Conservation (phyloP, 2,888 invertebrate species). For the Eupelmus urozonus region DNA sequence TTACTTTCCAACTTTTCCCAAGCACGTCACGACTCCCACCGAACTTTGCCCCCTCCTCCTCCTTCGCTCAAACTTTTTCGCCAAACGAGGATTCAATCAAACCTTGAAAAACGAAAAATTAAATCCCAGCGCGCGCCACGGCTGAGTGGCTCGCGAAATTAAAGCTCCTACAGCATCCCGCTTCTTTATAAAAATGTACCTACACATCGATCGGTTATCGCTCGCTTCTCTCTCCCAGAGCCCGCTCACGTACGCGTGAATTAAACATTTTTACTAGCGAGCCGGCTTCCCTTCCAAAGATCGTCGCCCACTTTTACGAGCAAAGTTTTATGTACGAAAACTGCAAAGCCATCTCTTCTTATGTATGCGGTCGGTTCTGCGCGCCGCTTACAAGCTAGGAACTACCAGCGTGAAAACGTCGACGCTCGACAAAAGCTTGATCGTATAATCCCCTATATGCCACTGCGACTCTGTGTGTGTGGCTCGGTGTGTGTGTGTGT, state of each 20-base stretch:
- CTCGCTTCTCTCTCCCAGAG: too few relatives aligned
- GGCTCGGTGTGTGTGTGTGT: too few relatives aligned
- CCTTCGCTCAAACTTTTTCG: too few relatives aligned
- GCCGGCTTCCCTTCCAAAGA: neutral
- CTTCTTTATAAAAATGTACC: too few relatives aligned
- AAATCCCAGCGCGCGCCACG: too few relatives aligned
- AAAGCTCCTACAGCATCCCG: too few relatives aligned
- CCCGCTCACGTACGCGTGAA: conserved; percentile 34
- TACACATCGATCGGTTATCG: conserved; percentile 30
- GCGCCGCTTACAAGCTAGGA: conserved; percentile 12
- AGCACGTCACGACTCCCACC: too few relatives aligned
- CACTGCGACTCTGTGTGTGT: too few relatives aligned
- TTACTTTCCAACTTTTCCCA: too few relatives aligned
- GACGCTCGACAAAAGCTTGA: conserved; percentile 12
- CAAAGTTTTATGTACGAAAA: conserved; percentile 56
- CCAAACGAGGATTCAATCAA: neutral
- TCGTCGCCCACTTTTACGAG: conserved; percentile 39
- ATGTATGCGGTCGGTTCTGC: conserved; percentile 16
- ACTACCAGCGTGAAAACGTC: conserved; percentile 3
- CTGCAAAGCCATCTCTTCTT: conserved; percentile 53
- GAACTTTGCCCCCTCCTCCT: too few relatives aligned
- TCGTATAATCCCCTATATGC: conserved; percentile 23
- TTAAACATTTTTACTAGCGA: conserved; percentile 45
- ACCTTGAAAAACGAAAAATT: neutral
- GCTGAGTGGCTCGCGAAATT: too few relatives aligned